Base-by-base conservation (phyloP, 2,888 invertebrate genomes). In the Drosophila paracracens region DNA sequence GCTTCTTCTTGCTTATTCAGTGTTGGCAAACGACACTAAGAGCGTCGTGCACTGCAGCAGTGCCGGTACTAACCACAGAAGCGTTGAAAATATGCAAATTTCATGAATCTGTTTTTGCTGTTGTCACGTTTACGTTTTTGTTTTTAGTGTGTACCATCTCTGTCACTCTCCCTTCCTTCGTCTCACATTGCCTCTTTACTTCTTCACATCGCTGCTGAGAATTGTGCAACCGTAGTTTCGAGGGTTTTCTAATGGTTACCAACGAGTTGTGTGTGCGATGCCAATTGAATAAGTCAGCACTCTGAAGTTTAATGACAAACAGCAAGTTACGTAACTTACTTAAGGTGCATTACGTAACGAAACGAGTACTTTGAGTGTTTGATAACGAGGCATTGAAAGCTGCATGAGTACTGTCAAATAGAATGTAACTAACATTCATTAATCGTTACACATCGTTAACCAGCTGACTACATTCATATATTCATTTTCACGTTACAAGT, bases 71-170 rank as follows among this genome's bases (percentile, higher is more conserved):
- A 70, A 51, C 56, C 52, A 66, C 69, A 70, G 63, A 56, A 57
- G 61, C 81, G 66, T 73, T 70, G 70, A 72, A 88, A 88, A 89
- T 88, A 85, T 89, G 89, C 85, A 89, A 85, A 85, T 87, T 89
- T 80, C 72, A 87, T 74, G 85, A 89, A 84, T 87, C 88, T 89
- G 79, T 72, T 70, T 73, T 81, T 59, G 63, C 78, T 70, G 67
- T 66, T 78, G 69, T 67, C 70, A 63, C 73, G 65, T 75, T 77
- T 70, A 69, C 61, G 68, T 65, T 74, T 64, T 40, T 40, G 36
- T 61, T 72, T 43, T 62, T 75, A 43, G 46, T 71, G 35, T 48
- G 6, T 35, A 3, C 43, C 10, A 7, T n/a, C 0, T n/a, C 29
- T 13, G 27, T 18, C 13, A 7, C 58, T n/a, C 0, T 16, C 18